Base-by-base conservation (phyloP, 2,113 vertebrate genomes). In the Nematolebias whitei region DNA sequence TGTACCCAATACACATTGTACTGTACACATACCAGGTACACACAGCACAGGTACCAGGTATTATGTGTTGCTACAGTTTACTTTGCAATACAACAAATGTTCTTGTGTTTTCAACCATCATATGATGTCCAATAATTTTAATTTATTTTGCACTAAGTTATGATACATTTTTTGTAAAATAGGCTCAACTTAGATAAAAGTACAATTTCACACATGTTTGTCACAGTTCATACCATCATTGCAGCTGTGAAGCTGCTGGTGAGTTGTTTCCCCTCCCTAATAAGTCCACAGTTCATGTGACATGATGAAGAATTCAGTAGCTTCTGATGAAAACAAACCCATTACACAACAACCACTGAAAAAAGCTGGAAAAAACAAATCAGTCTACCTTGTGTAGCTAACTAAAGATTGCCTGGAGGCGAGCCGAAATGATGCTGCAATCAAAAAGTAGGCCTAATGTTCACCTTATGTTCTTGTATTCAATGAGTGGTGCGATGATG, bases 251-350 rank as follows among this genome's bases (percentile, higher is more conserved):
- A 23, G 63, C 52, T 49, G 61, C 68, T 71, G 65, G 19, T n/a
- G 61, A 29, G 41, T 61, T 20, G 54, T 71, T 63, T 48, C 13
- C 26, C 4, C 1, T 43, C 16, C 39, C 18, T 24, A 82, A 88
- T 86, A 76, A 57, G 53, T 72, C 73, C 71, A 39, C 54, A 74
- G 77, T 63, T 63, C 59, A 53, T 47, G 76, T 57, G 70, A 82
- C 71, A 75, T 64, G 8, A 50, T 12, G 43, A 51, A 61, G 48
- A 60, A 48, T 53, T 69, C 58, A 20, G 55, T 63, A 59, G 35
- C 52, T 69, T 84, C 63, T 24, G 62, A 69, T 32, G 39, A 39
- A 43, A 55, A 58, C 61, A 78, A 76, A 79, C 71, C 63, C 73
- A 84, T 85, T 80, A 82, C 74, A 78, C 76, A 69, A 65, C 62